phyloP scores from a whole-genome alignment of 2,888 invertebrate genomes.

The Nephrotoma flavescens region DNA sequence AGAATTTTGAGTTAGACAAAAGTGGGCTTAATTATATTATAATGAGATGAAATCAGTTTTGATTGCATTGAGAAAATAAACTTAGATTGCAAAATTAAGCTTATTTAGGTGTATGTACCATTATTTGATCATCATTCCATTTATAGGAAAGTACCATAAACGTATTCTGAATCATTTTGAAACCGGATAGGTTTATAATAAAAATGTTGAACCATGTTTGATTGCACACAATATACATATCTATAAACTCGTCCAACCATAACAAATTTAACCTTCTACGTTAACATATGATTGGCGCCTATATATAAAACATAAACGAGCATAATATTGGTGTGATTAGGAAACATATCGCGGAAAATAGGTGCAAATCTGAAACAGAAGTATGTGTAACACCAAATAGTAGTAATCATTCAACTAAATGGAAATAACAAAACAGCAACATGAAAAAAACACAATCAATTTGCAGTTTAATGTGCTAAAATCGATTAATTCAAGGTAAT shows the following conservation, averaged over 20 bases:
- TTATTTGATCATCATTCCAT: not conserved
- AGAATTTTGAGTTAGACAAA: no score
- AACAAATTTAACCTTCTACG: not conserved
- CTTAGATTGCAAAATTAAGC: no score
- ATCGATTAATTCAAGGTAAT: not conserved
- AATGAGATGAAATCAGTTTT: no score
- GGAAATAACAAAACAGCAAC: not conserved
- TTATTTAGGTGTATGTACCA: no score
- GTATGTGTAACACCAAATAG: not conserved
- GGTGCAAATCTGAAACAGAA: not conserved
- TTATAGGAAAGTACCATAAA: not conserved
- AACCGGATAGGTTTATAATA: not conserved
- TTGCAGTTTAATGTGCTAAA: not conserved
- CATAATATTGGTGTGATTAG: not conserved
- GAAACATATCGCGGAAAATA: not conserved
- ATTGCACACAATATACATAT: not conserved
- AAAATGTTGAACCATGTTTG: not conserved
- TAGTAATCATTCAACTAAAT: not conserved
- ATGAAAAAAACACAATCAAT: not conserved
- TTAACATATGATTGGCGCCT: not conserved
- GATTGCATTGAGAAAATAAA: no score
- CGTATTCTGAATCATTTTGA: not conserved
- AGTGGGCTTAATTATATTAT: no score
- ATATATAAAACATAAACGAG: not conserved
- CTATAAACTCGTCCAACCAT: not conserved